A percentile compares a stretch with the other conserved stretches of the same genome.
Conservation (phyloP, 2,797 vertebrate species). For the Lepilemur septentrionalis region DNA sequence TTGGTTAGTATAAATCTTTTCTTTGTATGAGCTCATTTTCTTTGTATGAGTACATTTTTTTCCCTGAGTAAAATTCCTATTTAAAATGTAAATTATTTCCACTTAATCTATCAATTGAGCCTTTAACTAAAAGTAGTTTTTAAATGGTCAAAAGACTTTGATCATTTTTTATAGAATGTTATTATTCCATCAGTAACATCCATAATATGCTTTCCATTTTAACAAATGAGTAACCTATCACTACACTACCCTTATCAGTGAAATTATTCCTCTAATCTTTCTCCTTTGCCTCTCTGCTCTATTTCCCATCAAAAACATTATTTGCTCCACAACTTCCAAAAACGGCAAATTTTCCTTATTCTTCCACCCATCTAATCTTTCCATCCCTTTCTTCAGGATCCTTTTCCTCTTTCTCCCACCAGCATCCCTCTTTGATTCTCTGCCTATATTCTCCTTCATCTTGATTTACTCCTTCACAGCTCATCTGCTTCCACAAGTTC, state of each 20-base stretch:
- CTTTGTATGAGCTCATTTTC: not conserved
- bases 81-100: conserved; percentile 25
- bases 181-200: conserved; percentile 12
- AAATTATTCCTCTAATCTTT: not conserved
- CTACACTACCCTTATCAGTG: not conserved
- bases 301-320: not conserved
- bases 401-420: not conserved
- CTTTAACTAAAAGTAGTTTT: not conserved
- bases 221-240: not conserved
- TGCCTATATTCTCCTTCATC: not conserved
- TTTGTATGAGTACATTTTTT: not conserved
- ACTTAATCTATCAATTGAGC: not conserved
- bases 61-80: not conserved
- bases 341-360: not conserved
- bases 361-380: not conserved
- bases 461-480: not conserved
- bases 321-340: not conserved
- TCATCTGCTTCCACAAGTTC: not conserved
- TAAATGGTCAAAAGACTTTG: not conserved
- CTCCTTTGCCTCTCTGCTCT: not conserved
- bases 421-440: not conserved
- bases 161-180: conserved; percentile 1
- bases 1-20: conserved; percentile 15
- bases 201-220: not conserved
- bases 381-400: not conserved